Conservation (phyloP, 2,113 vertebrate species). For the Lanius collurio region DNA sequence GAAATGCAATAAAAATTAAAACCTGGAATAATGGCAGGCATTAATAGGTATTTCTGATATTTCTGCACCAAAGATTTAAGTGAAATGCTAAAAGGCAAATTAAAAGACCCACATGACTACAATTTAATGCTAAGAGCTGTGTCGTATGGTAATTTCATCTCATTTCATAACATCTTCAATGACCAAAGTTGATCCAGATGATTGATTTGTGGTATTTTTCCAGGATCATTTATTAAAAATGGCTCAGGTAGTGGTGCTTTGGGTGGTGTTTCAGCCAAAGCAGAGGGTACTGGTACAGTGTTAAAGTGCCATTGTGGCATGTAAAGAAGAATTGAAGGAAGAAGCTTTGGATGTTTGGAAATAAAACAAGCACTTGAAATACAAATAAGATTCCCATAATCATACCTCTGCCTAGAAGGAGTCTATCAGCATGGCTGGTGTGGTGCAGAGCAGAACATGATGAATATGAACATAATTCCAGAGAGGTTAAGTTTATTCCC, state of each 20-base stretch:
- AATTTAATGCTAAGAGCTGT: neutral
- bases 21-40: neutral
- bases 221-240: neutral
- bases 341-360: neutral
- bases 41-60: neutral
- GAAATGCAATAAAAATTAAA: neutral
- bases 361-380: neutral
- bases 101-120: neutral
- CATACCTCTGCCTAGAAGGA: neutral
- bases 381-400: neutral
- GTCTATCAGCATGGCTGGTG: neutral
- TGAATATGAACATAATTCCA: neutral
- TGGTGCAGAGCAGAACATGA: neutral
- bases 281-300: neutral
- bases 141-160: neutral
- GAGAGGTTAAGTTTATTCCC: neutral
- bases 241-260: neutral
- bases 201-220: constrained; percentile 8
- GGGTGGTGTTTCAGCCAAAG: neutral
- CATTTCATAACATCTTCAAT: neutral
- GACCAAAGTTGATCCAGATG: neutral
- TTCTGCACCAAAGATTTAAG: neutral
- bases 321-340: neutral
- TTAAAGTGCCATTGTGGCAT: neutral
- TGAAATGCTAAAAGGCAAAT: neutral